phyloP scores from a whole-genome alignment of 2,888 invertebrate genomes.

The Hirudinaria manillensis region DNA sequence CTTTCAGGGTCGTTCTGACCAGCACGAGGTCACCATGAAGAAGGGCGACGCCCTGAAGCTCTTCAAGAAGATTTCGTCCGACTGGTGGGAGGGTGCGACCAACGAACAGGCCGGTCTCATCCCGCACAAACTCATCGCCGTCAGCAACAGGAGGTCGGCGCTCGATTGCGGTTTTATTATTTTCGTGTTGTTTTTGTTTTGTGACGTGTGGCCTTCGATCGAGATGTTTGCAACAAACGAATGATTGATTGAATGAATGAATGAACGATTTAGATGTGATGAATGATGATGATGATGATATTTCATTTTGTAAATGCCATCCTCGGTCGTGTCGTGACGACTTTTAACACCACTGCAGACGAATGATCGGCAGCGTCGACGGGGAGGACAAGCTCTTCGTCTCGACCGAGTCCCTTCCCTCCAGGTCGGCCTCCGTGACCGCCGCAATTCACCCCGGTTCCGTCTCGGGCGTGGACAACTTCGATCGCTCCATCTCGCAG shows the following conservation, averaged over 20 bases:
- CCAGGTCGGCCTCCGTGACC: constrained; percentile 37
- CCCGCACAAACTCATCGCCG: constrained; percentile 67
- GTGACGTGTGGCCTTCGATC: too few relatives aligned
- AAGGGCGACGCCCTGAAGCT: constrained; percentile 70
- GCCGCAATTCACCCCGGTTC: constrained; percentile 17
- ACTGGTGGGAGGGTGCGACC: constrained; percentile 72
- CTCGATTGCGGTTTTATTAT: neutral
- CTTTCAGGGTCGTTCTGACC: constrained; percentile 69
- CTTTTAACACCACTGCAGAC: neutral
- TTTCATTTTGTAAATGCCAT: too few relatives aligned
- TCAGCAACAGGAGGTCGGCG: constrained; percentile 29
- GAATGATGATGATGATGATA: too few relatives aligned
- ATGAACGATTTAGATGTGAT: neutral
- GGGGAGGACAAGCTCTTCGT: constrained; percentile 44
- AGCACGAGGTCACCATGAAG: constrained; percentile 67
- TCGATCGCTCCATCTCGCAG: constrained; percentile 44
- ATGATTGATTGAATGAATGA: too few relatives aligned
- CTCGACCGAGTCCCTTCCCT: constrained; percentile 47
- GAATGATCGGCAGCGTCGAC: constrained; percentile 14
- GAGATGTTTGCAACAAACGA: too few relatives aligned
- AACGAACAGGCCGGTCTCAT: constrained; percentile 63
- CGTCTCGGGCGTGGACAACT: neutral
- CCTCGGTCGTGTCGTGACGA: too few relatives aligned
- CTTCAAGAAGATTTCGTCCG: constrained; percentile 70
- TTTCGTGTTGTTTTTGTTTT: neutral